These are phyloP conservation scores for Agrypnia vestita DNA, from an alignment of 1,140 invertebrate genomes.

Conservation along the genomic window DNA sequence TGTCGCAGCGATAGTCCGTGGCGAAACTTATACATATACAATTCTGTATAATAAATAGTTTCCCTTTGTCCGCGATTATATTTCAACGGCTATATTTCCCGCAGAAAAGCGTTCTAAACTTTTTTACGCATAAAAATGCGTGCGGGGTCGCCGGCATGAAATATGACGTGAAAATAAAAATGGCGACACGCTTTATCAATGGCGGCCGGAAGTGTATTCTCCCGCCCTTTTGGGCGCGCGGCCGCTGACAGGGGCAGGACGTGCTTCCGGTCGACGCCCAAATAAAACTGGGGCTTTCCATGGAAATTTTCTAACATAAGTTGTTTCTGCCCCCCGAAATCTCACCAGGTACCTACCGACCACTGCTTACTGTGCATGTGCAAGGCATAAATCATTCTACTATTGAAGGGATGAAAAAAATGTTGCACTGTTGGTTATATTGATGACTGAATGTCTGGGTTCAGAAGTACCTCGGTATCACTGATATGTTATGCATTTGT, in stretches of 20 bases:
- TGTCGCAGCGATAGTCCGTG: too few relatives aligned
- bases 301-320: conserved; percentile 36
- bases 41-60: too few relatives aligned
- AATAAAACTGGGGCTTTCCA: conserved; percentile 60
- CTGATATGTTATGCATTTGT: too few relatives aligned
- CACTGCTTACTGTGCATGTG: too few relatives aligned
- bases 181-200: conserved; percentile 54
- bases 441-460: too few relatives aligned
- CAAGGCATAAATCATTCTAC: too few relatives aligned
- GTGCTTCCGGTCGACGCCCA: conserved; percentile 64
- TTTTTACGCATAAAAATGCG: conserved; percentile 2
- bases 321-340: neutral
- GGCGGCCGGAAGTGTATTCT: conserved; percentile 56
- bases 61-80: neutral
- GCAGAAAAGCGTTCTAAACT: neutral
- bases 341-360: neutral
- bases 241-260: conserved; percentile 57
- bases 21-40: too few relatives aligned
- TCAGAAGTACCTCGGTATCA: too few relatives aligned
- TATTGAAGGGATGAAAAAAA: too few relatives aligned
- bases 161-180: conserved; percentile 39
- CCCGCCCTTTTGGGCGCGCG: conserved; percentile 52
- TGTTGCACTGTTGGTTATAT: too few relatives aligned
- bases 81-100: neutral
- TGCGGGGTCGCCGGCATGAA: conserved; percentile 4